Evolutionary conservation across 2,888 invertebrate species (phyloP).

Genomic region (Eulithis testata): DNA sequence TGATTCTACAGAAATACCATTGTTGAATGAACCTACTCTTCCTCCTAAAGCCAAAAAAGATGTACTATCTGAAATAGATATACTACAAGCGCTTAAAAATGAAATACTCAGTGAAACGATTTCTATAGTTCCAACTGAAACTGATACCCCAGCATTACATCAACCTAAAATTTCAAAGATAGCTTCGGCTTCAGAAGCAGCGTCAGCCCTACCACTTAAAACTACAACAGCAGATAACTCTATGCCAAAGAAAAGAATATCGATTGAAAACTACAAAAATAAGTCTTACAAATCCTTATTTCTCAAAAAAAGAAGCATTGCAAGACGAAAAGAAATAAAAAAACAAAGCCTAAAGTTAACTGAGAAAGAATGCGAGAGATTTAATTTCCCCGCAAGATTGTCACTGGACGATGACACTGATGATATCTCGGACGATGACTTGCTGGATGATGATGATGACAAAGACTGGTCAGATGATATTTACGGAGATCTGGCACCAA

Average conservation of each 20-base stretch:
- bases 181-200: constrained; percentile 53
- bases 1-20: constrained; percentile 61
- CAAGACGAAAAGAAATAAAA: constrained; percentile 54
- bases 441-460: constrained; percentile 43
- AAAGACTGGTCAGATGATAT: constrained; percentile 52
- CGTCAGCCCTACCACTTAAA: constrained; percentile 72
- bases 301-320: constrained; percentile 39
- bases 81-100: constrained; percentile 77
- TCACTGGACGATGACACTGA: constrained; percentile 59
- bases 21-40: constrained; percentile 59
- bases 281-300: constrained; percentile 54
- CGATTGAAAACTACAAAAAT: constrained; percentile 78
- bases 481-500: constrained; percentile 66
- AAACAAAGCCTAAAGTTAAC: constrained; percentile 77
- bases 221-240: constrained; percentile 63
- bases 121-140: constrained; percentile 56
- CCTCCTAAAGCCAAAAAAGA: constrained; percentile 51
- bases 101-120: constrained; percentile 74
- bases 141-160: constrained; percentile 67
- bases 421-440: constrained; percentile 61
- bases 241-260: constrained; percentile 73
- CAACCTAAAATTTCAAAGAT: constrained; percentile 77
- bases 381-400: constrained; percentile 65
- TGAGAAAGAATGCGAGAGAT: constrained; percentile 79
- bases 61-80: constrained; percentile 75